Conservation (phyloP, 2,797 vertebrate species). For the Chaetophractus vellerosus region DNA sequence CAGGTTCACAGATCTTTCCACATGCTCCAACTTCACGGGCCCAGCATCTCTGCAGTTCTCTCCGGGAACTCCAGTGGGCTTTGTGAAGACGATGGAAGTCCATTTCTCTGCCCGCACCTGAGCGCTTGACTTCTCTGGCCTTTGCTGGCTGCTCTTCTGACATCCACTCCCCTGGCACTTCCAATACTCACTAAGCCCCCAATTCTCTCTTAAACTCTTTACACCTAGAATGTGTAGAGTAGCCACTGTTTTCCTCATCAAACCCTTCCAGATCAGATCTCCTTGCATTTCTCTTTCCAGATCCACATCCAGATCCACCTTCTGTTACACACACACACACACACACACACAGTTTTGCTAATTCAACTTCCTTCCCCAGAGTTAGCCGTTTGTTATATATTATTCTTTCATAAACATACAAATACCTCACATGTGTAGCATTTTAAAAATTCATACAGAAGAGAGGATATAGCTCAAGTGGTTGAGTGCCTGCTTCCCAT, state of each 20-base stretch:
- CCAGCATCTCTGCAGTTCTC: not conserved
- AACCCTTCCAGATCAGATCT: not conserved
- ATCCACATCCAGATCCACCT: not conserved
- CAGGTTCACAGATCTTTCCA: not conserved
- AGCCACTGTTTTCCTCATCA: not conserved
- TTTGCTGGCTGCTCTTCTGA: not conserved
- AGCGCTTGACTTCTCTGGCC: not conserved
- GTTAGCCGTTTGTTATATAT: not conserved
- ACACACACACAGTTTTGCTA: not conserved
- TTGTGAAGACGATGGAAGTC: not conserved
- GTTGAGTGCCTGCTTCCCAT: no score
- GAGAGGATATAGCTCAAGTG: no score
- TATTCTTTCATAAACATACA: not conserved
- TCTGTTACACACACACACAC: not conserved
- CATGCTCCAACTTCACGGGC: rapidly evolving
- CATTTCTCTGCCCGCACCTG: rapidly evolving
- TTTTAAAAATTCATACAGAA: not conserved
- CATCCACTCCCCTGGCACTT: not conserved
- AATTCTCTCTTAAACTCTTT: not conserved
- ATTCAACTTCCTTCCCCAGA: not conserved
- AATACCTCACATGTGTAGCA: not conserved
- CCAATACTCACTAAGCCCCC: not conserved
- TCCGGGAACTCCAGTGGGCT: no score
- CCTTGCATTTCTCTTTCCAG: not conserved
- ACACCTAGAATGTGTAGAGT: not conserved